Base-by-base conservation (phyloP, 2,113 vertebrate species). In the Apteryx mantelli region DNA sequence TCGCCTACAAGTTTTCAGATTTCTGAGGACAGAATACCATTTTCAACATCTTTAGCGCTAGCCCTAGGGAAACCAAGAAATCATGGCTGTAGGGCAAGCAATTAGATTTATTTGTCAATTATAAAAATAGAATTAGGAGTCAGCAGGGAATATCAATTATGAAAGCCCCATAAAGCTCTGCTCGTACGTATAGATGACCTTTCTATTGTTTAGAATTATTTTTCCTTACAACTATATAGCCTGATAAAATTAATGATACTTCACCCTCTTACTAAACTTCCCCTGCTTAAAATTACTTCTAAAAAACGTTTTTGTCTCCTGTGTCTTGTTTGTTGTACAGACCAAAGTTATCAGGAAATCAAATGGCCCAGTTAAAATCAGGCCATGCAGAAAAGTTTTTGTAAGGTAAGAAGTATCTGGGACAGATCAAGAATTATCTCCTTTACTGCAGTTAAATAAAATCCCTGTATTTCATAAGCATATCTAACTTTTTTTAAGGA, bases 21-120 rank as follows among this genome's bases (percentile, higher is more conserved):
- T 80, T 93, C 55, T 58, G 30, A 91, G 55, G n/a, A 38, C 3
- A 50, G 11, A 83, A 44, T 24, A 68, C 30, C 0, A 71, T 68
- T 88, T 77, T 73, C 32, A 53, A 30, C 7, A n/a, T 40, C 50
- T 87, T 5, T 3, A 86, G 26, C 8, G 14, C 40, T 55, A 63
- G n/a, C 25, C 55, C 52, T 55, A 79, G 36, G 3, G 12, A 50
- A 75, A 63, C 11, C 24, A 44, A 60, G 38, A 13, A 48, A 44
- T 48, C 36, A 42, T 3, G 25, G 17, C 55, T 71, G 7, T n/a
- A 82, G 65, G 30, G 52, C 11, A 78, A 82, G 69, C 8, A 83
- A 88, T 94, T 90, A 71, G 64, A 88, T 96, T 89, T 95, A 92
- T 93, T 97, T 93, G 55, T 93, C 82, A 93, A 93, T 91, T 96